Base-by-base conservation (phyloP, 2,797 vertebrate species). In the Nothura maculosa region DNA sequence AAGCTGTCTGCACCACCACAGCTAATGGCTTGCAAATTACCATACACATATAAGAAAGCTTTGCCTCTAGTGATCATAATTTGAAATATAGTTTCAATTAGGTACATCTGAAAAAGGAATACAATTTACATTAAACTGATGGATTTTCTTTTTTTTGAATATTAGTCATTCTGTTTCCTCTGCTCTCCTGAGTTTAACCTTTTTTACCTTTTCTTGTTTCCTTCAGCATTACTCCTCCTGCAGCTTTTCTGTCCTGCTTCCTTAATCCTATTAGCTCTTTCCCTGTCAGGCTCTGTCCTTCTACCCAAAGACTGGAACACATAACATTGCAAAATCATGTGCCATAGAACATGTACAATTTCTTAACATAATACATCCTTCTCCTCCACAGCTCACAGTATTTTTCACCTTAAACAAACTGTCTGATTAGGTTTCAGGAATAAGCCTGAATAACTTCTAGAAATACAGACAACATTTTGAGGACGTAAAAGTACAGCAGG, bases 21-120 rank as follows among this genome's bases (percentile, higher is more conserved):
- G 50, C 38, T 73, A 76, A 88, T 32, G n/a, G 21, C 57, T 89
- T 89, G 30, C 52, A 95, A 87, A 84, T 81, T 80, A 76, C 27
- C 27, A 32, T n/a, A 60, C 15, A 54, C 17, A 55, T 15, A 40
- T 13, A 50, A 88, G 77, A 85, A 63, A 25, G 6, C 43, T 85
- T 90, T 87, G 50, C 81, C 89, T 86, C 86, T 73, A 63, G 81
- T 85, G 85, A 6, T 66, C 22, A 0, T 45, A 80, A 73, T 8
- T 8, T 77, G 28, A 85, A 87, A 89, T 74, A 80, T 21, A 93
- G 74, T 27, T 87, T 92, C 43, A 84, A 77, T 18, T 16, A 87
- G 17, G 36, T 15, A 47, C 73, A 81, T 30, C n/a, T 43, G 45
- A 75, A 93, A 86, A 68, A 69, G 22, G 6, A 90, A 28, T 48